Evolutionary conservation across 2,888 invertebrate species (phyloP).

Genomic region (Caenorhabditis sp.): DNA sequence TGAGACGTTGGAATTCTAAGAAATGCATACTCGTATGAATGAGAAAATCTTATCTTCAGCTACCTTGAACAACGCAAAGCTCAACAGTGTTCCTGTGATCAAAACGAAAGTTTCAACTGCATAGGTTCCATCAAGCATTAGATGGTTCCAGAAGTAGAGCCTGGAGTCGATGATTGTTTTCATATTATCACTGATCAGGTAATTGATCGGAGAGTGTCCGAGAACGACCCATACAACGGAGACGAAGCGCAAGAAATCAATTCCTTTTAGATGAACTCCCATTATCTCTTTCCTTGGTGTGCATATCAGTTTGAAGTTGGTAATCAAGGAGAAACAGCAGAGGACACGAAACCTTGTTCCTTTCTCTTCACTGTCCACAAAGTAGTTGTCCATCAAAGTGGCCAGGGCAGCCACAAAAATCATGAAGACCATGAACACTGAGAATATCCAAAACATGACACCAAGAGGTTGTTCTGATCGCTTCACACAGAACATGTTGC

Average conservation of each 20-base stretch:
- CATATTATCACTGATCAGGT: constrained; percentile 15
- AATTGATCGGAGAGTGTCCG: constrained; percentile 52
- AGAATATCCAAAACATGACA: constrained; percentile 1
- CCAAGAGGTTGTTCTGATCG: not conserved
- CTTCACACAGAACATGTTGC: constrained; percentile 15
- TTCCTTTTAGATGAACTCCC: constrained; percentile 3
- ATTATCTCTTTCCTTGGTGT: not conserved
- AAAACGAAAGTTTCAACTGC: constrained; percentile 75
- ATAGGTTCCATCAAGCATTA: constrained; percentile 63
- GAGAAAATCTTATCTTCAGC: not conserved
- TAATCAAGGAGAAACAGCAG: constrained; percentile 20
- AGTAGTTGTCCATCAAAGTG: constrained; percentile 18
- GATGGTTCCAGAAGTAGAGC: constrained; percentile 20
- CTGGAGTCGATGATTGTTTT: not conserved
- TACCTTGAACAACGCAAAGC: constrained; percentile 72
- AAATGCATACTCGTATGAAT: no score
- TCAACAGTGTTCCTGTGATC: constrained; percentile 68
- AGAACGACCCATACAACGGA: constrained; percentile 73
- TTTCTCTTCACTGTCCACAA: constrained; percentile 11
- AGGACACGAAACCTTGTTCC: not conserved
- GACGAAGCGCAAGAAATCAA: constrained; percentile 70
- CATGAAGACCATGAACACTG: not conserved
- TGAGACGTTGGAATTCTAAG: not conserved
- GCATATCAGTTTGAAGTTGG: constrained; percentile 22
- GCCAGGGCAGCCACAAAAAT: not conserved